Conservation (phyloP, 2,888 invertebrate genomes). For the Erebia ligea region DNA sequence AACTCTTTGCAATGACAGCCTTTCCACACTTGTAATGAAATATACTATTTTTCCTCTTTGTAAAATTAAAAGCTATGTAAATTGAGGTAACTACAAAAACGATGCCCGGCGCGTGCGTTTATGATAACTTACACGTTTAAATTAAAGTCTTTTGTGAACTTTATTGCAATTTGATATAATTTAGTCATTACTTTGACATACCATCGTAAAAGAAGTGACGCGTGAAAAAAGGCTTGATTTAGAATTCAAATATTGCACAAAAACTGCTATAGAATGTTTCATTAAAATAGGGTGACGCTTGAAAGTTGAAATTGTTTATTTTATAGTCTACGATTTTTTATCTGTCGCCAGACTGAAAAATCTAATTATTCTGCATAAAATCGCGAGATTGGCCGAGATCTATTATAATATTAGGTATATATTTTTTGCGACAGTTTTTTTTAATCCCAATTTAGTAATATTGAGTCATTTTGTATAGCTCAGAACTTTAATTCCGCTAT, state of each 20-base stretch:
- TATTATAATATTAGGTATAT: background rate
- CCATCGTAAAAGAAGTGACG: slow-evolving; percentile 30
- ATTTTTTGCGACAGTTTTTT: slow-evolving; percentile 17
- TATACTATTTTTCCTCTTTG: background rate
- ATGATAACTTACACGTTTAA: background rate
- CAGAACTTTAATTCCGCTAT: slow-evolving; percentile 1
- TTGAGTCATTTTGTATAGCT: slow-evolving; percentile 16
- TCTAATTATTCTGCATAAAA: slow-evolving; percentile 30
- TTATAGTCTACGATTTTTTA: slow-evolving; percentile 28
- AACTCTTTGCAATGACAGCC: too few species aligned
- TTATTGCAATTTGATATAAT: slow-evolving; percentile 44
- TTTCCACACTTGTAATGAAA: too few species aligned
- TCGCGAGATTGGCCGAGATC: slow-evolving; percentile 23
- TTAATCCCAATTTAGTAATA: slow-evolving; percentile 16
- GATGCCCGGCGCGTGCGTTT: background rate
- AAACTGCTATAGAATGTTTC: slow-evolving; percentile 32
- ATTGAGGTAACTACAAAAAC: background rate
- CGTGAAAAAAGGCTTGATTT: slow-evolving; percentile 33
- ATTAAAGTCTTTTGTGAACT: slow-evolving; percentile 5
- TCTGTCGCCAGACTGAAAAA: slow-evolving; percentile 20
- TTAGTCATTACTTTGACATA: slow-evolving; percentile 35
- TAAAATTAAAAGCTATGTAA: background rate
- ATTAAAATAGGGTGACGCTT: slow-evolving; percentile 37
- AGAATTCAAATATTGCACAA: slow-evolving; percentile 33
- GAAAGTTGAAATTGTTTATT: slow-evolving; percentile 36